Conservation (phyloP, 2,888 invertebrate genomes). For the Xylophagus ater region DNA sequence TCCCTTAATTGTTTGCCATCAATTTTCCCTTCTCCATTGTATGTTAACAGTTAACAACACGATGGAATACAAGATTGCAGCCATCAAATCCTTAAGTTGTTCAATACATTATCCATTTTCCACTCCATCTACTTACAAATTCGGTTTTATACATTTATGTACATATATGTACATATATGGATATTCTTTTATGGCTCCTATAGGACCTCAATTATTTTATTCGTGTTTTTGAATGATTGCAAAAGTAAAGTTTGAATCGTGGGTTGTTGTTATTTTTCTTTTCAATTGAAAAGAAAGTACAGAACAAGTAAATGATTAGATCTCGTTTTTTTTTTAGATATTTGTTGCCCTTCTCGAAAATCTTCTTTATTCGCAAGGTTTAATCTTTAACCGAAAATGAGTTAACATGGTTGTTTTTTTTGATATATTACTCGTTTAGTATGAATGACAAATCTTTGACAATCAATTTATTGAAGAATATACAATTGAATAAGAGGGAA, state of each 20-base stretch:
- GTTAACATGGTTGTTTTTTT: conserved; percentile 11
- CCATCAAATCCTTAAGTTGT: conserved; percentile 21
- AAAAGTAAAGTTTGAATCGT: too few relatives aligned
- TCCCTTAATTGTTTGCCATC: conserved; percentile 19
- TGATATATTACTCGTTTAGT: conserved; percentile 15
- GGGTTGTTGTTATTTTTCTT: too few relatives aligned
- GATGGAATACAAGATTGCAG: conserved; percentile 20
- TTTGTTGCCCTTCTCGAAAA: conserved; percentile 3
- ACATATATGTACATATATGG: conserved; percentile 6
- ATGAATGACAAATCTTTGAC: conserved; percentile 16
- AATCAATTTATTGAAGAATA: conserved; percentile 14
- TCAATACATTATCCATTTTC: conserved; percentile 23
- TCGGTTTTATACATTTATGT: too few relatives aligned
- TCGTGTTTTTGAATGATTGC: too few relatives aligned
- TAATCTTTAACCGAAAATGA: conserved; percentile 7
- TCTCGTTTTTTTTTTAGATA: background rate
- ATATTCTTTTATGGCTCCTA: conserved; percentile 2
- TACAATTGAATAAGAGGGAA: background rate
- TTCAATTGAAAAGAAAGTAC: background rate
- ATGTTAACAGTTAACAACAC: conserved; percentile 19
- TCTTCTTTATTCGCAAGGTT: background rate
- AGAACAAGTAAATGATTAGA: background rate
- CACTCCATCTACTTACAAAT: conserved; percentile 20
- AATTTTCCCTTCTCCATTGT: conserved; percentile 18
- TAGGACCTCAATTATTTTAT: background rate